Conservation (phyloP, 2,888 invertebrate species). For the Bugula neritina region DNA sequence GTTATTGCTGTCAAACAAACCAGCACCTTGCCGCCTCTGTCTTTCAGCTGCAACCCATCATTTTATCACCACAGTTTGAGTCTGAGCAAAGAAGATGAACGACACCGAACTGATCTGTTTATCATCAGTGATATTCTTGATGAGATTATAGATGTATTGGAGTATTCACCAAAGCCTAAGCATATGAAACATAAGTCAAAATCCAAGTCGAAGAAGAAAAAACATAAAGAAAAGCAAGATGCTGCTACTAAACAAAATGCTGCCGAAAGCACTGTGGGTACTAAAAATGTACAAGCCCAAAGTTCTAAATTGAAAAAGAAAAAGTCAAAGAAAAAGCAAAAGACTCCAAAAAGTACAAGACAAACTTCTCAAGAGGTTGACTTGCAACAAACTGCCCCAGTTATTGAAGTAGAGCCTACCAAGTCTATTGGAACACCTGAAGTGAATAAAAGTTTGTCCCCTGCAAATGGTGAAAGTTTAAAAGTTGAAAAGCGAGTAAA, state of each 20-base stretch:
- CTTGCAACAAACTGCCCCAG: background rate
- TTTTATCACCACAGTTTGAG: slow-evolving; percentile 7
- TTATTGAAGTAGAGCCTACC: background rate
- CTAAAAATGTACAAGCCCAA: background rate
- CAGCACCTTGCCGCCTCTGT: background rate
- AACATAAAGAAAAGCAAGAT: background rate
- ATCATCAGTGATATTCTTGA: slow-evolving; percentile 23
- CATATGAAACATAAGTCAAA: background rate
- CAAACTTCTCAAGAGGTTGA: background rate
- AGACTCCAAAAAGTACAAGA: background rate
- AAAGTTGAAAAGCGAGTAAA: slow-evolving; percentile 19
- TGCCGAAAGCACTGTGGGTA: background rate
- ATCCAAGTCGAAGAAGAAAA: background rate
- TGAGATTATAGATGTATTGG: slow-evolving; percentile 4
- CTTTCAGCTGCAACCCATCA: slow-evolving; percentile 17
- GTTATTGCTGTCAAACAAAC: background rate
- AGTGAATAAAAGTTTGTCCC: background rate
- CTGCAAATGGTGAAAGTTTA: slow-evolving; percentile 12
- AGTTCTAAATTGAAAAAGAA: slow-evolving; percentile 6
- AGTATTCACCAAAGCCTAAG: background rate
- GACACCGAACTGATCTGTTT: slow-evolving; percentile 6
- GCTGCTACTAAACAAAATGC: background rate
- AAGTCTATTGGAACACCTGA: background rate
- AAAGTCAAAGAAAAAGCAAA: background rate
- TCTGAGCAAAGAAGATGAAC: slow-evolving; percentile 20